Percentiles rank a stretch among this genome's conserved stretches.
These are phyloP conservation scores for Chrysomallon squamiferum DNA, from an alignment of 1,140 invertebrate genomes.

Conservation along the genomic window DNA sequence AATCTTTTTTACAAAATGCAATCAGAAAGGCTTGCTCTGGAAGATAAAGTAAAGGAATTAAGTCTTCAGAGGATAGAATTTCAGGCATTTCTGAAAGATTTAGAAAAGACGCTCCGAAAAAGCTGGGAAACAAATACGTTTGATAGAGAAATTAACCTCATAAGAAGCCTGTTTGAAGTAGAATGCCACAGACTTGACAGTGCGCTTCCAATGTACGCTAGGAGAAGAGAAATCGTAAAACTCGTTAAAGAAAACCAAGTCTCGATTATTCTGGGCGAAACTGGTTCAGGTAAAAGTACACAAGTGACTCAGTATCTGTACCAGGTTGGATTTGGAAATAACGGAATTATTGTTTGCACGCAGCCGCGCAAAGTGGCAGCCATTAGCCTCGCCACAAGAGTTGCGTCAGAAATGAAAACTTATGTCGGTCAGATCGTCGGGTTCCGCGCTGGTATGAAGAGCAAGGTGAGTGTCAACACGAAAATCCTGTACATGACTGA, in stretches of 20 bases:
- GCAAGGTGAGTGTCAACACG: slow-evolving; percentile 69
- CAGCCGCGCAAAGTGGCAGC: slow-evolving; percentile 61
- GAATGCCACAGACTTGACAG: slow-evolving; percentile 39
- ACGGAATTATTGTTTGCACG: slow-evolving; percentile 78
- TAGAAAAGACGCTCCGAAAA: too few relatives aligned
- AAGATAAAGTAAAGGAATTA: too few relatives aligned
- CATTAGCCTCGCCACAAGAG: slow-evolving; percentile 49
- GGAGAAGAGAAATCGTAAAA: slow-evolving; percentile 41
- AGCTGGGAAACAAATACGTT: slow-evolving; percentile 4
- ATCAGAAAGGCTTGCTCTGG: too few relatives aligned
- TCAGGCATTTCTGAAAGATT: too few relatives aligned
- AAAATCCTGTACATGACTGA: slow-evolving; percentile 98
- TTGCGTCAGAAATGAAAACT: slow-evolving; percentile 49
- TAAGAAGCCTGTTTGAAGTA: slow-evolving; percentile 33
- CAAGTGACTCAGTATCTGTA: slow-evolving; percentile 56
- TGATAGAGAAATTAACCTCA: slow-evolving; percentile 20
- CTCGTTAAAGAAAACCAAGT: slow-evolving; percentile 44
- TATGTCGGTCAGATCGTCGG: slow-evolving; percentile 52
- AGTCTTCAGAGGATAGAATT: too few relatives aligned
- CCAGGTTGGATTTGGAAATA: slow-evolving; percentile 63
- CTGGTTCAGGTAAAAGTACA: slow-evolving; percentile 84
- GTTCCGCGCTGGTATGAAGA: slow-evolving; percentile 73
- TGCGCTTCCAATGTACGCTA: slow-evolving; percentile 54
- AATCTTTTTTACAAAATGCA: too few relatives aligned
- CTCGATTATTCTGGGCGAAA: slow-evolving; percentile 90